Conservation (phyloP, 2,888 invertebrate genomes). For the Xestia xanthographa region DNA sequence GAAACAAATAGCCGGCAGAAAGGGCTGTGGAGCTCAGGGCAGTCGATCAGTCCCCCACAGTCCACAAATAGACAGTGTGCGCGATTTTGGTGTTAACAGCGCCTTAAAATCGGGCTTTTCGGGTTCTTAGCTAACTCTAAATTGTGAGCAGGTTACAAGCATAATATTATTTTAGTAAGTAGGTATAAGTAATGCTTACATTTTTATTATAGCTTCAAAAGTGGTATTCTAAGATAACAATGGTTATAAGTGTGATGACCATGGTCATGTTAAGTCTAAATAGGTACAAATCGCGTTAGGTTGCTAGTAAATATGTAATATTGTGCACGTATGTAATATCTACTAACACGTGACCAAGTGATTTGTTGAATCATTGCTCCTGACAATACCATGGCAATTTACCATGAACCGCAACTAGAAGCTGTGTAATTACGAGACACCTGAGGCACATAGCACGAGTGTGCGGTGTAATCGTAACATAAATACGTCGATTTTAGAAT, state of each 20-base stretch:
- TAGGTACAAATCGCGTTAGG: too few species aligned
- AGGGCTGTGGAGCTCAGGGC: too few species aligned
- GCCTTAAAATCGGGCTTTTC: background rate
- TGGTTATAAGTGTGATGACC: too few species aligned
- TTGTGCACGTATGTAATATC: slow-evolving; percentile 25
- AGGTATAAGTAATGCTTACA: background rate
- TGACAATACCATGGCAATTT: slow-evolving; percentile 27
- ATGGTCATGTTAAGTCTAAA: too few species aligned
- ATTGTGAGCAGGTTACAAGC: background rate
- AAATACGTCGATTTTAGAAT: background rate
- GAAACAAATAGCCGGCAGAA: too few species aligned
- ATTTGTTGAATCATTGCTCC: slow-evolving; percentile 32
- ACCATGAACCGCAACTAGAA: slow-evolving; percentile 1
- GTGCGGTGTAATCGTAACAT: background rate
- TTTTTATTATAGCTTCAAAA: background rate
- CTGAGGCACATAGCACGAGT: background rate
- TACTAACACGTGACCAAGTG: slow-evolving; percentile 23
- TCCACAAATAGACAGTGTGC: too few species aligned
- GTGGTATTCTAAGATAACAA: background rate
- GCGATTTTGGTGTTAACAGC: too few species aligned
- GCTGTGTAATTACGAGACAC: background rate
- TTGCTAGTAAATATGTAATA: slow-evolving; percentile 22
- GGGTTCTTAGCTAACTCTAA: background rate
- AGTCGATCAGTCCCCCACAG: too few species aligned
- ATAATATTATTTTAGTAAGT: too few species aligned